These are phyloP conservation scores for Bactericera cockerelli DNA, from an alignment of 1,140 invertebrate species.

Conservation along the genomic window DNA sequence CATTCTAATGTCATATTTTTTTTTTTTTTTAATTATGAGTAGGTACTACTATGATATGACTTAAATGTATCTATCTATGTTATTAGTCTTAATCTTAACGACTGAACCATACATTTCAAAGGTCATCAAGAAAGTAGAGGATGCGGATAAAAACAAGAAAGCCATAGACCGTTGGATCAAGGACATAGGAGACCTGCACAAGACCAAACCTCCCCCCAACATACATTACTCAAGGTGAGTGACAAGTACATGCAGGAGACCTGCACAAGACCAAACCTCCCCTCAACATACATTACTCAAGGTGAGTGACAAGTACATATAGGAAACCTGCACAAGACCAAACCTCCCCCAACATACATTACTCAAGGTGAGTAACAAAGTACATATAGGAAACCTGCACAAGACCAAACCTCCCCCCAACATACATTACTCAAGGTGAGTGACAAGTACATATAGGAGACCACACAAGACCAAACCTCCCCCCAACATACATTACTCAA, in stretches of 20 bases:
- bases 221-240: conserved; percentile 65
- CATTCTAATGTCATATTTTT: too few species aligned
- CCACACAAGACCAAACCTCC: conserved; percentile 73
- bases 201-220: conserved; percentile 66
- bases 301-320: conserved; percentile 34
- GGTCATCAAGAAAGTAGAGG: conserved; percentile 70
- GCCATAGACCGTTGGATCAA: conserved; percentile 88
- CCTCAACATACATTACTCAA: conserved; percentile 65
- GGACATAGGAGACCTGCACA: conserved; percentile 75
- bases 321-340: conserved; percentile 66
- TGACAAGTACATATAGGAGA: too few species aligned
- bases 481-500: conserved; percentile 64
- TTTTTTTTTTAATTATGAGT: too few species aligned
- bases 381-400: conserved; percentile 51
- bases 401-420: conserved; percentile 30
- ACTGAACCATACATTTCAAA: too few species aligned
- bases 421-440: neutral
- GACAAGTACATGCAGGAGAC: conserved; percentile 35
- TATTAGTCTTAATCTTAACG: too few species aligned
- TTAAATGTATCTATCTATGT: too few species aligned
- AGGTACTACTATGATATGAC: too few species aligned
- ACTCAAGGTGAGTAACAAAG: conserved; percentile 46
- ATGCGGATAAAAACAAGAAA: conserved; percentile 71
- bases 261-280: conserved; percentile 72
- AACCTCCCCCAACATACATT: conserved; percentile 69